phyloP scores from a whole-genome alignment of 2,888 invertebrate genomes.

The Celastrina argiolus region DNA sequence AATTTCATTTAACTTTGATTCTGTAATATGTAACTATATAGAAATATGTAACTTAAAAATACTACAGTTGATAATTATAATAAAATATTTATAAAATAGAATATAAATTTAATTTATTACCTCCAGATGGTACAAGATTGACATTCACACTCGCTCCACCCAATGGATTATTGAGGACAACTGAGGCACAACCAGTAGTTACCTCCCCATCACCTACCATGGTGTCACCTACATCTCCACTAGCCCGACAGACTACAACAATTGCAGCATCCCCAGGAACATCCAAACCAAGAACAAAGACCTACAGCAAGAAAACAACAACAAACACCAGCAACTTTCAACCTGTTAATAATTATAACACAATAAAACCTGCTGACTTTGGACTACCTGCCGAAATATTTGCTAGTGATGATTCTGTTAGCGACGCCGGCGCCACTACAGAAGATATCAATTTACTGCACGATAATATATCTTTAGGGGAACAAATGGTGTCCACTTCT shows the following conservation, averaged over 20 bases:
- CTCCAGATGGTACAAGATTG: slow-evolving; percentile 49
- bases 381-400: slow-evolving; percentile 72
- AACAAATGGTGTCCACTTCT: slow-evolving; percentile 39
- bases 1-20: neutral
- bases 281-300: slow-evolving; percentile 44
- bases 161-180: slow-evolving; percentile 41
- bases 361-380: slow-evolving; percentile 61
- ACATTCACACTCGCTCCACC: slow-evolving; percentile 42
- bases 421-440: slow-evolving; percentile 53
- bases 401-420: slow-evolving; percentile 70
- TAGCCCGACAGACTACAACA: slow-evolving; percentile 38
- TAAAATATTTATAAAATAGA: neutral
- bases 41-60: neutral
- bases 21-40: neutral
- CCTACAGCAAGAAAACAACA: slow-evolving; percentile 36
- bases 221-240: slow-evolving; percentile 39
- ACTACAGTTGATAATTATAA: slow-evolving; percentile 11
- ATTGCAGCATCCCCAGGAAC: slow-evolving; percentile 44
- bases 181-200: slow-evolving; percentile 45
- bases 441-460: slow-evolving; percentile 52
- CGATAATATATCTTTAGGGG: slow-evolving; percentile 43
- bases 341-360: slow-evolving; percentile 49
- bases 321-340: slow-evolving; percentile 44
- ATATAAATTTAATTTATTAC: slow-evolving; percentile 30
- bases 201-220: slow-evolving; percentile 51